Base-by-base conservation (phyloP, 1,140 invertebrate species). In the Eriocheir sinensis region DNA sequence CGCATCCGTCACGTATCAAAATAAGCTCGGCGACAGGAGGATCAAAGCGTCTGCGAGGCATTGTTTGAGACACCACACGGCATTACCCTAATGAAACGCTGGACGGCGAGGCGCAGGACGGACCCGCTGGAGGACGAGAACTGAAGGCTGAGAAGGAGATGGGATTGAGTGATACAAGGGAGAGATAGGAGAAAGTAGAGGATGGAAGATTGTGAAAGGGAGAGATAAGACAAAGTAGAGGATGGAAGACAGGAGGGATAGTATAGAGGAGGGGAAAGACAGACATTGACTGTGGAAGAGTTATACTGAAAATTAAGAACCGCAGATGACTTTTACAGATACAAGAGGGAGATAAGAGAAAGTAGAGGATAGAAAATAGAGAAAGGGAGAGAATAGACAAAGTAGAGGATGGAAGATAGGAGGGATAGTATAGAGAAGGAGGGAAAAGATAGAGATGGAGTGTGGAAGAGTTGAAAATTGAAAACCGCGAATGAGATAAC, bases 11-110 rank as follows among this genome's bases (percentile, higher is more conserved):
- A 41, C 27, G 36, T 72, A 48, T 36, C 89, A 48, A 90, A 90
- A 90, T 90, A 90, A 90, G 89, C 89, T 27, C 89, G n/a, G 81
- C 12, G 81, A 85, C 79, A 83, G 80, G 80, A n/a, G 91, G 91
- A 93, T 93, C 91, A 93, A 93, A 93, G 91, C 79, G 30, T 12
- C 41, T 32, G 91, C 2, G 41, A 27, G 81, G 80, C 91, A 93
- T 93, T 93, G 91, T 93, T 93, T 93, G 91, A 93, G 81, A 93
- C 91, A 93, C 91, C 91, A 83, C 90, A 41, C 91, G 91, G 91
- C 91, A 93, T 93, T 93, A 93, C 91, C 2, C 91, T 93, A 93
- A 93, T 93, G 91, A 93, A 93, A 93, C 91, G 41, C 34, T 72
- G 91, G 91, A 44, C 60, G 91, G 38, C 60, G 81, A 36, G 12